A percentile compares a stretch with the other conserved stretches of the same genome.
These are phyloP conservation scores for Anthophora plumipes DNA, from an alignment of 2,888 invertebrate species.

Conservation along the genomic window DNA sequence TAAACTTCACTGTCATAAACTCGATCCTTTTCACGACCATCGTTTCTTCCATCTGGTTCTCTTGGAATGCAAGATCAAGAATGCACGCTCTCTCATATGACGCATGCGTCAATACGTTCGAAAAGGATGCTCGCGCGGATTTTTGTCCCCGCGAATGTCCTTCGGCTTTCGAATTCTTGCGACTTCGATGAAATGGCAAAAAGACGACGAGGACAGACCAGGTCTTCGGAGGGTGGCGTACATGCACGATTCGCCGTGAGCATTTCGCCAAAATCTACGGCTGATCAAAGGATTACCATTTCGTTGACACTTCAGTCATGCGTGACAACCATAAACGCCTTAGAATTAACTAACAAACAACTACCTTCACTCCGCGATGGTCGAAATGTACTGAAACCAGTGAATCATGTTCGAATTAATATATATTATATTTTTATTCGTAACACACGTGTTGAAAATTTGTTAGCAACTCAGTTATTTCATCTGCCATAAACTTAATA, in stretches of 20 bases:
- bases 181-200: conserved; percentile 59
- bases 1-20: neutral
- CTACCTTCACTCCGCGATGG: no score
- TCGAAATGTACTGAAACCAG: no score
- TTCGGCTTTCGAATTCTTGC: conserved; percentile 59
- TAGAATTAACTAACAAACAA: no score
- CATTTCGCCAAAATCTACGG: conserved; percentile 23
- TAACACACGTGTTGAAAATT: no score
- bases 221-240: conserved; percentile 39
- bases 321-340: neutral
- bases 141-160: conserved; percentile 47
- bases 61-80: conserved; percentile 22
- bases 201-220: conserved; percentile 46
- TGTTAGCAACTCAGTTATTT: no score
- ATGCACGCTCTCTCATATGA: conserved; percentile 35
- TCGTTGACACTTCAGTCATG: neutral
- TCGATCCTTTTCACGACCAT: neutral
- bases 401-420: no score
- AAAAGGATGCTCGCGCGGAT: conserved; percentile 44
- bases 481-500: no score
- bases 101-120: conserved; percentile 44
- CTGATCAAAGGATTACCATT: neutral
- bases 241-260: conserved; percentile 41
- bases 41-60: conserved; percentile 6
- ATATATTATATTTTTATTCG: no score